Conservation (phyloP, 2,113 vertebrate species). For the Phrynosoma blainvillii region DNA sequence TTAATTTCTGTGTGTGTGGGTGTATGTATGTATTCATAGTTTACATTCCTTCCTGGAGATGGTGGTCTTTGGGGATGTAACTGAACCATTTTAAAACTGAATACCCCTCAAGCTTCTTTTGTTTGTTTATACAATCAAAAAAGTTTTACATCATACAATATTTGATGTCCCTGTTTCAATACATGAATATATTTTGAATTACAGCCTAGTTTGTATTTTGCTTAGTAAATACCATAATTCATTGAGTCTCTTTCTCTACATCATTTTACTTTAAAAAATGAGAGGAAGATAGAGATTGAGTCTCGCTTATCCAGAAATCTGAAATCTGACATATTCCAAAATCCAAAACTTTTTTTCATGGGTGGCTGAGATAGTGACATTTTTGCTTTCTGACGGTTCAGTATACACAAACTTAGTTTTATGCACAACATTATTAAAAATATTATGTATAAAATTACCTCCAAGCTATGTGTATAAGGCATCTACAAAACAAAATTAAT, state of each 20-base stretch:
- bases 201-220: background rate
- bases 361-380: too few species aligned
- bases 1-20: background rate
- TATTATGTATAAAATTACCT: too few species aligned
- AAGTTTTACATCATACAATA: background rate
- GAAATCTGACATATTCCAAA: too few species aligned
- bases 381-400: too few species aligned
- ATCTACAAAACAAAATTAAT: too few species aligned
- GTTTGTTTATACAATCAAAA: background rate
- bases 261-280: background rate
- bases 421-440: too few species aligned
- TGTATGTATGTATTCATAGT: background rate
- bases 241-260: background rate
- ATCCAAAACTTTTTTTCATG: too few species aligned
- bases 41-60: background rate
- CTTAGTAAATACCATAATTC: background rate
- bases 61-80: background rate
- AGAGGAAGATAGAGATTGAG: background rate
- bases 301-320: background rate
- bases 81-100: background rate
- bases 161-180: background rate
- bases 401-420: too few species aligned
- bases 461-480: too few species aligned
- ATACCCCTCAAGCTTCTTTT: background rate
- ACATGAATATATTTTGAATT: background rate